Percentiles rank a stretch among this genome's conserved stretches.
Conservation (phyloP, 2,888 invertebrate genomes). For the Monochamus alternatus region DNA sequence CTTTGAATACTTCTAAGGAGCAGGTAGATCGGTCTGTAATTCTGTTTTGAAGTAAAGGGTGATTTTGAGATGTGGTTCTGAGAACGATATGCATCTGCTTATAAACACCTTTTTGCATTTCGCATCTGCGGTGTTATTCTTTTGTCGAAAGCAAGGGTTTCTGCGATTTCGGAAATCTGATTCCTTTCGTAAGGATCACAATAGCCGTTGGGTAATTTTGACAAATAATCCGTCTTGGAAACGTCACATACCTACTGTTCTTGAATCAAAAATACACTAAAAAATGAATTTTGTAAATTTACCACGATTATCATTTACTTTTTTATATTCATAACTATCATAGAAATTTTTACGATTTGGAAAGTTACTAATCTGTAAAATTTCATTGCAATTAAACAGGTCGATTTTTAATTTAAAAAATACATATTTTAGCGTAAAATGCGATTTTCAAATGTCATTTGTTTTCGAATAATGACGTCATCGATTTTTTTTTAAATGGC, state of each 20-base stretch:
- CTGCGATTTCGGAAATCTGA: constrained; percentile 19
- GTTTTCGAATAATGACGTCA: too few species aligned
- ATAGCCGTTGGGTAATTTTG: background rate
- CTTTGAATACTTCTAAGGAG: constrained; percentile 31
- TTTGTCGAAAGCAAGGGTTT: constrained; percentile 35
- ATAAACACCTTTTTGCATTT: constrained; percentile 31
- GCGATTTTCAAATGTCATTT: too few species aligned
- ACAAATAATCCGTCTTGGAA: background rate
- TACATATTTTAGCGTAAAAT: too few species aligned
- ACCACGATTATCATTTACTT: too few species aligned
- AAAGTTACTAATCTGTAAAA: too few species aligned
- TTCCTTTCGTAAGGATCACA: background rate
- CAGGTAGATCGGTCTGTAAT: constrained; percentile 38
- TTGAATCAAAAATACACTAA: too few species aligned
- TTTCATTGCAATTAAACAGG: too few species aligned
- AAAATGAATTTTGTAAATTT: too few species aligned
- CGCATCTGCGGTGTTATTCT: constrained; percentile 36
- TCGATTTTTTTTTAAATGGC: too few species aligned
- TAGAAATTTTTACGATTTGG: too few species aligned
- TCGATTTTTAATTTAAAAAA: too few species aligned
- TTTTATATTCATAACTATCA: too few species aligned
- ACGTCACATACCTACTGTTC: background rate
- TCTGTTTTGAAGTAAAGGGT: constrained; percentile 41
- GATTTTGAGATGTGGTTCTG: constrained; percentile 27
- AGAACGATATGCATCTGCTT: constrained; percentile 31